These are phyloP conservation scores for Coelopa frigida DNA, from an alignment of 1,140 invertebrate species.

Conservation along the genomic window DNA sequence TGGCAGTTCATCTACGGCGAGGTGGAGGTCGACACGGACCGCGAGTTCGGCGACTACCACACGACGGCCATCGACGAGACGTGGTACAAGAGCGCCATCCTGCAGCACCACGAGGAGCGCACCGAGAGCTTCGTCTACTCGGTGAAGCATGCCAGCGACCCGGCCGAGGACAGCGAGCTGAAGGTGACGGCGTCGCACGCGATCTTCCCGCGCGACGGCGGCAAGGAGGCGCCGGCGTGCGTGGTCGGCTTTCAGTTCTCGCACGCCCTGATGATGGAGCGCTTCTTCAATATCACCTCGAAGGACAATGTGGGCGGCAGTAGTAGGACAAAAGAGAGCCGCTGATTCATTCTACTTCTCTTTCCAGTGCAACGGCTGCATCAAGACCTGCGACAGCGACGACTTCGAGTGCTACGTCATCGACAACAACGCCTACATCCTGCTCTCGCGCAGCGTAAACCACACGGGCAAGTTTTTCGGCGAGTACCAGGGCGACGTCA, in stretches of 20 bases:
- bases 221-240: slow-evolving; percentile 72
- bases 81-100: slow-evolving; percentile 86
- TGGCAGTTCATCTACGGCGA: slow-evolving; percentile 67
- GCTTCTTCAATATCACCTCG: slow-evolving; percentile 65
- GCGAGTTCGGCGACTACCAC: slow-evolving; percentile 71
- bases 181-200: slow-evolving; percentile 75
- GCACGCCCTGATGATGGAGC: slow-evolving; percentile 55
- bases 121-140: slow-evolving; percentile 68
- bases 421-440: slow-evolving; percentile 84
- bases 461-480: slow-evolving; percentile 80
- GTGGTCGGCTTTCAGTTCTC: slow-evolving; percentile 82
- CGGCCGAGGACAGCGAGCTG: slow-evolving; percentile 50
- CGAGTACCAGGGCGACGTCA: slow-evolving; percentile 68
- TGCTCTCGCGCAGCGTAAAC: slow-evolving; percentile 62
- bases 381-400: slow-evolving; percentile 51
- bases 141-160: slow-evolving; percentile 63
- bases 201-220: slow-evolving; percentile 72
- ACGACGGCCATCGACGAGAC: slow-evolving; percentile 78
- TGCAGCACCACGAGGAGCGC: slow-evolving; percentile 67
- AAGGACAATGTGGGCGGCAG: slow-evolving; percentile 31
- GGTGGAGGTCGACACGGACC: slow-evolving; percentile 45
- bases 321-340: not conserved
- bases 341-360: not conserved
- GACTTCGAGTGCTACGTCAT: slow-evolving; percentile 74
- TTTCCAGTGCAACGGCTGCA: slow-evolving; percentile 45